These are phyloP conservation scores for Deilephila porcellus DNA, from an alignment of 2,888 invertebrate genomes.

Conservation along the genomic window DNA sequence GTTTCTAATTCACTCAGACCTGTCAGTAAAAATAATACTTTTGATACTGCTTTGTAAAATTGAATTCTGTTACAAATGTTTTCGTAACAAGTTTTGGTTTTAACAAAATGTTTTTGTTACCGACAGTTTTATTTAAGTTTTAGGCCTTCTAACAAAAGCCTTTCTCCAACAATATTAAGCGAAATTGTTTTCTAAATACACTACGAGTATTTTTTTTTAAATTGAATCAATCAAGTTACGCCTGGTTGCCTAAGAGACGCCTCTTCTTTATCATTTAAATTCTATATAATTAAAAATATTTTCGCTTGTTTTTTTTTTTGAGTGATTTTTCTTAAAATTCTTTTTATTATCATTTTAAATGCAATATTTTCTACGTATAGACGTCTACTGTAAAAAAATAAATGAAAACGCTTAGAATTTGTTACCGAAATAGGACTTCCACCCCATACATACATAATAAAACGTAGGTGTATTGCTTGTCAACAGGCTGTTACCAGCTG, in stretches of 20 bases:
- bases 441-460: not conserved
- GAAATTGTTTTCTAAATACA: not conserved
- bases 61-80: not conserved
- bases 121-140: slow-evolving; percentile 15
- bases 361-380: no score
- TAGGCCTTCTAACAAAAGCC: not conserved
- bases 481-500: slow-evolving; percentile 15
- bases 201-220: not conserved
- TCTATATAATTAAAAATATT: no score
- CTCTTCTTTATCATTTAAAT: no score
- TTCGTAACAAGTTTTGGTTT: slow-evolving; percentile 5
- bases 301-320: no score
- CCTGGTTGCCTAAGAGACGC: no score
- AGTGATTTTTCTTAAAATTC: no score
- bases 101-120: slow-evolving; percentile 10
- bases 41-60: slow-evolving; percentile 11
- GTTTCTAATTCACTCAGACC: not conserved
- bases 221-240: not conserved
- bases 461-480: not conserved
- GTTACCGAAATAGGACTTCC: not conserved
- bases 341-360: no score
- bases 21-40: not conserved
- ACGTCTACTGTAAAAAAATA: no score
- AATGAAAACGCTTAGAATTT: no score
- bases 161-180: not conserved